These are phyloP conservation scores for Halocynthia aurantium DNA, from an alignment of 23 tunicate species.

Conservation along the genomic window DNA sequence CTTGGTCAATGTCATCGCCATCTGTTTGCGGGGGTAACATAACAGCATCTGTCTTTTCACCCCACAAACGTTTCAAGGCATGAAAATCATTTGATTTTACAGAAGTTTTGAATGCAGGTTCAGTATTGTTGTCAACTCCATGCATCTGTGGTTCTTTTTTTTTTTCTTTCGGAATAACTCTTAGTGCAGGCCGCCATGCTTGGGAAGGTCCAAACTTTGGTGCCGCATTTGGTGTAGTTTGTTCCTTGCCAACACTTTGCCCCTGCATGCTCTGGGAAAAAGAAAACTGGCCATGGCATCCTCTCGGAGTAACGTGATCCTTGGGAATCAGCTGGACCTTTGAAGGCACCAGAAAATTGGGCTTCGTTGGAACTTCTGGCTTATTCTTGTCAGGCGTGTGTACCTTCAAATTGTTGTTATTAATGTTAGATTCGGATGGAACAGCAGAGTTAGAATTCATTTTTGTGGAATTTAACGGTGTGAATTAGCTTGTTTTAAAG, in stretches of 20 bases:
- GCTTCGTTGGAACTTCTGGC: constrained; percentile 19
- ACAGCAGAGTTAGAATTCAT: no score
- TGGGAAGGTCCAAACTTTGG: constrained; percentile 1
- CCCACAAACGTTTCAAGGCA: constrained; percentile 57
- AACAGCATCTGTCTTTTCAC: constrained; percentile 25
- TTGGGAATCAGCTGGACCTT: neutral
- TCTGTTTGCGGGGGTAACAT: constrained; percentile 7
- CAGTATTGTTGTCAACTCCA: neutral
- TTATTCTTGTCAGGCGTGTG: neutral
- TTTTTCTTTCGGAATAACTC: constrained; percentile 3
- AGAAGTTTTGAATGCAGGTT: neutral
- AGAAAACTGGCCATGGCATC: constrained; percentile 11
- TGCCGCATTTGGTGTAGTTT: neutral
- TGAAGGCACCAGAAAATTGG: neutral
- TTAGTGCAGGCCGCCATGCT: constrained; percentile 12
- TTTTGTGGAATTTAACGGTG: no score
- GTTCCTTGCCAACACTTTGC: no score
- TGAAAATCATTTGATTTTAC: constrained; percentile 26
- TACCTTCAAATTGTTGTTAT: no score
- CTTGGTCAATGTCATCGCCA: neutral
- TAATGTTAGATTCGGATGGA: no score
- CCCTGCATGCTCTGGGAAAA: neutral
- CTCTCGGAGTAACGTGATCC: constrained; percentile 19
- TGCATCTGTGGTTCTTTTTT: neutral
- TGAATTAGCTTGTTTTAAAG: no score